Evolutionary conservation across 2,113 vertebrate genomes (phyloP).

Genomic region (Anguilla rostrata): DNA sequence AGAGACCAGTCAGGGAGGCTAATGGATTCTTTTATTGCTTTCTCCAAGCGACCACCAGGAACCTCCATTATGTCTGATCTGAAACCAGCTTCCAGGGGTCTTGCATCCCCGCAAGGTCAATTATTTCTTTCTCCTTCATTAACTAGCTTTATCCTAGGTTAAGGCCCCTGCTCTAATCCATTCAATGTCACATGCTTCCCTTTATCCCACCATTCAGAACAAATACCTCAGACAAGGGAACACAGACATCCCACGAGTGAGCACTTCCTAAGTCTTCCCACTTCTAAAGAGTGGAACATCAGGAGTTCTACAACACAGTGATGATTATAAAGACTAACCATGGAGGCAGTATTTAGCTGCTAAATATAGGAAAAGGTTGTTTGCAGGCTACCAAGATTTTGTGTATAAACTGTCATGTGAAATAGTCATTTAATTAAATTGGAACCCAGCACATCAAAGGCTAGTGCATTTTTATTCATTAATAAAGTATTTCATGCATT

Average conservation of each 20-base stretch:
- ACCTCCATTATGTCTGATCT: background rate
- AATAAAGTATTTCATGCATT: too few relatives aligned
- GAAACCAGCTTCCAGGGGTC: background rate
- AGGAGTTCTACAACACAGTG: too few relatives aligned
- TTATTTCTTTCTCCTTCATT: slow-evolving; percentile 29
- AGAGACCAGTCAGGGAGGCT: background rate
- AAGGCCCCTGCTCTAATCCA: background rate
- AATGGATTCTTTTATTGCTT: slow-evolving; percentile 6
- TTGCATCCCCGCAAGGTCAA: slow-evolving; percentile 18
- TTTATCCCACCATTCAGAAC: background rate
- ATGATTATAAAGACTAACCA: too few relatives aligned
- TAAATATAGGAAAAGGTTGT: too few relatives aligned
- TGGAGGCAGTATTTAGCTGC: too few relatives aligned
- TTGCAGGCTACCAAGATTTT: too few relatives aligned
- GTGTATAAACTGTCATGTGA: too few relatives aligned
- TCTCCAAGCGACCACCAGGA: slow-evolving; percentile 21
- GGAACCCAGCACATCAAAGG: too few relatives aligned
- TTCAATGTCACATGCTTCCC: background rate
- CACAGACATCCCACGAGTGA: background rate
- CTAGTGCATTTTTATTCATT: too few relatives aligned
- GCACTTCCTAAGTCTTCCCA: background rate
- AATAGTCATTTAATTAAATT: too few relatives aligned
- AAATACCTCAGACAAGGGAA: background rate
- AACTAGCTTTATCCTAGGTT: slow-evolving; percentile 15
- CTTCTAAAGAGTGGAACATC: too few relatives aligned